Evolutionary conservation across 1,140 invertebrate species (phyloP).

Genomic region (Rhizoglyphus robini): DNA sequence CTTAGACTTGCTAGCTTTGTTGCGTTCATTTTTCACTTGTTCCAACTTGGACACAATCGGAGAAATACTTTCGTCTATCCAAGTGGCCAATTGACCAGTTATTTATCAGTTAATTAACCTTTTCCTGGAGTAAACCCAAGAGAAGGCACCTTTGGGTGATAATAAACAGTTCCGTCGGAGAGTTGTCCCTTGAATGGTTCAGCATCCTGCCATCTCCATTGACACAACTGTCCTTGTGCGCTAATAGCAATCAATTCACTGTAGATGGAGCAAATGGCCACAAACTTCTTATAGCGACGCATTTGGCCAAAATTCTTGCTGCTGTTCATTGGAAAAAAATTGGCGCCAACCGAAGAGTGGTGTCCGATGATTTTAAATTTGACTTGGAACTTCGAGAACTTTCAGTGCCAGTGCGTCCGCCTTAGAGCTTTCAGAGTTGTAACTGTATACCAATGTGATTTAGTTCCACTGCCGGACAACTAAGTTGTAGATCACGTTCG

Average conservation of each 20-base stretch:
- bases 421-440: no score
- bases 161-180: constrained; percentile 38
- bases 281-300: constrained; percentile 34
- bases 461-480: neutral
- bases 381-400: neutral
- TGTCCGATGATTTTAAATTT: constrained; percentile 23
- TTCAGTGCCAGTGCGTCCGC: no score
- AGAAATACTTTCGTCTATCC: constrained; percentile 66
- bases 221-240: constrained; percentile 75
- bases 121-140: constrained; percentile 51
- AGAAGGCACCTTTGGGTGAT: constrained; percentile 61
- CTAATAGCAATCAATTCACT: constrained; percentile 87
- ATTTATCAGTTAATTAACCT: constrained; percentile 62
- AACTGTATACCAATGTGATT: constrained; percentile 30
- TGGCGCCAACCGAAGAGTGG: constrained; percentile 13
- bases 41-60: constrained; percentile 68
- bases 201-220: constrained; percentile 78
- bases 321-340: constrained; percentile 21
- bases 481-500: constrained; percentile 55
- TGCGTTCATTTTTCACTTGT: constrained; percentile 50
- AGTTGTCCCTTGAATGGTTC: constrained; percentile 19
- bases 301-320: constrained; percentile 22
- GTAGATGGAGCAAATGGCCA: constrained; percentile 65
- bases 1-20: neutral
- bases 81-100: constrained; percentile 68